These are phyloP conservation scores for Labroides dimidiatus DNA, from an alignment of 2,797 vertebrate genomes.

Conservation along the genomic window DNA sequence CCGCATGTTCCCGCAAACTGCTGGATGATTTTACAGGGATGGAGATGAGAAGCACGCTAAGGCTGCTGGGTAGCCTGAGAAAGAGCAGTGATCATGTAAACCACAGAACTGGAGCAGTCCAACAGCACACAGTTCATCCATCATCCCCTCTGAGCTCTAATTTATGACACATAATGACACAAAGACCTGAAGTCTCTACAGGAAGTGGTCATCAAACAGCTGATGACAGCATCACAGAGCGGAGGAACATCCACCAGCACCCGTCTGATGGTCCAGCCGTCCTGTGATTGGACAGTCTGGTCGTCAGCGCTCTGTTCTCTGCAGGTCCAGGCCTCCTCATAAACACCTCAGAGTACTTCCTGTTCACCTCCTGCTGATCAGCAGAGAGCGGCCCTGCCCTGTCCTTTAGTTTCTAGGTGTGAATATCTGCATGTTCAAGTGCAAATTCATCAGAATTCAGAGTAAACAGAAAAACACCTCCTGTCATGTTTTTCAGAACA, in stretches of 20 bases:
- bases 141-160: not conserved
- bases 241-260: too few species aligned
- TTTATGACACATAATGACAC: not conserved
- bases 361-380: slow-evolving; percentile 80
- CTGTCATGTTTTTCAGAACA: slow-evolving; percentile 28
- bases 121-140: not conserved
- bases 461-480: slow-evolving; percentile 17
- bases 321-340: slow-evolving; percentile 68
- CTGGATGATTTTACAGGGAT: slow-evolving; percentile 39
- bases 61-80: slow-evolving; percentile 9
- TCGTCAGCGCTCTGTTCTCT: slow-evolving; percentile 51
- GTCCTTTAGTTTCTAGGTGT: too few species aligned
- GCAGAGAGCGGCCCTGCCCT: slow-evolving; percentile 68
- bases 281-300: not conserved
- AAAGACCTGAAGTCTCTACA: not conserved
- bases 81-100: not conserved
- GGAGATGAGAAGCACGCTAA: slow-evolving; percentile 29
- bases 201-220: not conserved
- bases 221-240: not conserved
- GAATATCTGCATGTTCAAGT: slow-evolving; percentile 12
- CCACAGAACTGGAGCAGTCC: not conserved
- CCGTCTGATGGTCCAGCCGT: not conserved
- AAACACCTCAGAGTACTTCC: slow-evolving; percentile 85
- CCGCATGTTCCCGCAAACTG: slow-evolving; percentile 58
- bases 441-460: not conserved